Conservation (phyloP, 2,888 invertebrate genomes). For the Ferrisia virgata region DNA sequence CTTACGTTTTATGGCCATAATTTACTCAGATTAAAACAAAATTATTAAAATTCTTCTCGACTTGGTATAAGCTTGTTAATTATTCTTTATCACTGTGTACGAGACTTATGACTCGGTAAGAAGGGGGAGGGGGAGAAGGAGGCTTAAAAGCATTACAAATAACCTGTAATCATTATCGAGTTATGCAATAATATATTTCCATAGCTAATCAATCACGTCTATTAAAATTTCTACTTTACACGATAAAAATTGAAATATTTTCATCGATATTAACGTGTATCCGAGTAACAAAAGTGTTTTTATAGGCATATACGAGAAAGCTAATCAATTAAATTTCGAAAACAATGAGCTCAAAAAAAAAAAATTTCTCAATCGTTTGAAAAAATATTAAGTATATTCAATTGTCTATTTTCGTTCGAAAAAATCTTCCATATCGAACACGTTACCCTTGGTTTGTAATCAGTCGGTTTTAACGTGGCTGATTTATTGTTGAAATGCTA, state of each 20-base stretch:
- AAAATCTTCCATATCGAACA: background rate
- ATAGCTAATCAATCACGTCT: background rate
- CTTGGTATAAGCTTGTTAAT: background rate
- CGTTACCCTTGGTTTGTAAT: background rate
- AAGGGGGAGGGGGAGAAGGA: background rate
- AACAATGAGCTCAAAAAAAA: background rate
- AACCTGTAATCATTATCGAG: background rate
- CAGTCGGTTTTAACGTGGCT: background rate
- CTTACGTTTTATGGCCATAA: background rate
- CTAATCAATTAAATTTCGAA: background rate
- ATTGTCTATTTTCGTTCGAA: background rate
- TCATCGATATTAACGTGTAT: background rate
- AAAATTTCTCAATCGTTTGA: background rate
- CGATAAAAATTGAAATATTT: background rate
- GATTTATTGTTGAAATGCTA: background rate
- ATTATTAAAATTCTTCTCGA: background rate
- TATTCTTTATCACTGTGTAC: background rate
- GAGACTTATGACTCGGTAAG: background rate
- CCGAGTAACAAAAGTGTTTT: too few relatives aligned
- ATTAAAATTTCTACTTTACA: background rate
- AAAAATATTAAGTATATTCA: background rate
- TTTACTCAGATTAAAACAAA: background rate
- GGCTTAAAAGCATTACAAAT: background rate
- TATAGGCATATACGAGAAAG: too few relatives aligned
- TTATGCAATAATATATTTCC: background rate